A percentile compares a stretch with the other conserved stretches of the same genome.
These are phyloP conservation scores for Acanthoscelides obtectus DNA, from an alignment of 2,888 invertebrate species.

Conservation along the genomic window DNA sequence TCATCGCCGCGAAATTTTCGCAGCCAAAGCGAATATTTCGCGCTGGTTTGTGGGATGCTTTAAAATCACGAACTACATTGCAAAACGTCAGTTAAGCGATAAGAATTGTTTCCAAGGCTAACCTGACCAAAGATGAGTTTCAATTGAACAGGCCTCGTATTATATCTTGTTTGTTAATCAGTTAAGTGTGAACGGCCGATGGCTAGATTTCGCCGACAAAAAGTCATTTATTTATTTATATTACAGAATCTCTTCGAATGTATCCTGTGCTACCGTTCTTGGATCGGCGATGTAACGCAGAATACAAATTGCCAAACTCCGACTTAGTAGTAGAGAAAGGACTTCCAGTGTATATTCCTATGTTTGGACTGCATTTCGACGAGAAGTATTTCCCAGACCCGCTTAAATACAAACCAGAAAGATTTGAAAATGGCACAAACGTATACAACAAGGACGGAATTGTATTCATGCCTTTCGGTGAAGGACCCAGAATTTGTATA, in stretches of 20 bases:
- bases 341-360: slow-evolving; percentile 35
- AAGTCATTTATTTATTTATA: too few relatives aligned
- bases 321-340: slow-evolving; percentile 39
- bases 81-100: too few relatives aligned
- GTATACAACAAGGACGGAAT: slow-evolving; percentile 21
- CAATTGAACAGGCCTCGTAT: too few relatives aligned
- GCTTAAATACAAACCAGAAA: slow-evolving; percentile 31
- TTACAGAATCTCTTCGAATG: slow-evolving; percentile 45
- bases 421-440: slow-evolving; percentile 25
- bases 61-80: too few relatives aligned
- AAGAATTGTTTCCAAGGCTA: too few relatives aligned
- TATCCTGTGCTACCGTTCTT: slow-evolving; percentile 43
- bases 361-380: slow-evolving; percentile 31
- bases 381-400: slow-evolving; percentile 34
- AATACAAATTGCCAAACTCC: slow-evolving; percentile 33
- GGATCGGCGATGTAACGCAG: slow-evolving; percentile 32
- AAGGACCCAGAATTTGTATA: slow-evolving; percentile 34
- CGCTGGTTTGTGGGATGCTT: too few relatives aligned
- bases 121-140: too few relatives aligned
- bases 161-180: too few relatives aligned
- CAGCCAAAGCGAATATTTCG: too few relatives aligned
- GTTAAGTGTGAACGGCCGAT: too few relatives aligned
- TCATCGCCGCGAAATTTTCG: too few relatives aligned
- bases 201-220: too few relatives aligned
- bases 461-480: slow-evolving; percentile 33